Conservation (phyloP, 2,888 invertebrate genomes). For the Idaea aversata region DNA sequence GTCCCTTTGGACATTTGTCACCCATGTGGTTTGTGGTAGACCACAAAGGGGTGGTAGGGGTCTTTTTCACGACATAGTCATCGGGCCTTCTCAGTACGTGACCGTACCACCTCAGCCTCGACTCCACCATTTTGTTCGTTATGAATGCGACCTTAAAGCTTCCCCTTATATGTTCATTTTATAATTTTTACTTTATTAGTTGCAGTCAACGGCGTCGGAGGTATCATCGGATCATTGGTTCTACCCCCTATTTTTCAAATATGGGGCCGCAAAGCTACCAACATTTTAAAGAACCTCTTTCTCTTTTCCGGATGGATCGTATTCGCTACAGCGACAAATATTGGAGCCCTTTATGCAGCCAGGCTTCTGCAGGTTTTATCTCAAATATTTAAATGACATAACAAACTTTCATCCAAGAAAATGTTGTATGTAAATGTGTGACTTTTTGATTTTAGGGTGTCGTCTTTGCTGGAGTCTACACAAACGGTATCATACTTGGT, state of each 20-base stretch:
- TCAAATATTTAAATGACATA: no score
- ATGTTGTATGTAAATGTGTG: no score
- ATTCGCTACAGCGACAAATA: conserved; percentile 33
- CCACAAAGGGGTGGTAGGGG: no score
- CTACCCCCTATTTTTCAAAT: conserved; percentile 40
- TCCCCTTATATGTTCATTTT: no score
- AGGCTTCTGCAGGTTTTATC: conserved; percentile 33
- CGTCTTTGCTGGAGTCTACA: conserved; percentile 36
- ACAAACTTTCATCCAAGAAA: no score
- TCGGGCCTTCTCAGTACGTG: no score
- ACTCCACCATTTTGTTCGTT: no score
- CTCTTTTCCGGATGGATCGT: conserved; percentile 38
- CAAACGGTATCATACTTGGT: conserved; percentile 35
- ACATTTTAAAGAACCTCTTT: conserved; percentile 26
- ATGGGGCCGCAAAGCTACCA: conserved; percentile 39
- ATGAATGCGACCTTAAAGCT: no score
- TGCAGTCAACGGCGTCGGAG: conserved; percentile 40
- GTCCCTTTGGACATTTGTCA: no score
- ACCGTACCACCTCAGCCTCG: no score
- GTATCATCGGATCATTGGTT: conserved; percentile 37
- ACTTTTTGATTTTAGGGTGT: conserved; percentile 27
- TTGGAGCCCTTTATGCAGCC: conserved; percentile 34
- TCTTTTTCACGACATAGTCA: no score
- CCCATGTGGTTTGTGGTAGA: no score
- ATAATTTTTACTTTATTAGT: conserved; percentile 26